Percentiles rank a stretch among this genome's conserved stretches.
These are phyloP conservation scores for Sebastes flavidus DNA, from an alignment of 2,797 vertebrate genomes.

Conservation along the genomic window DNA sequence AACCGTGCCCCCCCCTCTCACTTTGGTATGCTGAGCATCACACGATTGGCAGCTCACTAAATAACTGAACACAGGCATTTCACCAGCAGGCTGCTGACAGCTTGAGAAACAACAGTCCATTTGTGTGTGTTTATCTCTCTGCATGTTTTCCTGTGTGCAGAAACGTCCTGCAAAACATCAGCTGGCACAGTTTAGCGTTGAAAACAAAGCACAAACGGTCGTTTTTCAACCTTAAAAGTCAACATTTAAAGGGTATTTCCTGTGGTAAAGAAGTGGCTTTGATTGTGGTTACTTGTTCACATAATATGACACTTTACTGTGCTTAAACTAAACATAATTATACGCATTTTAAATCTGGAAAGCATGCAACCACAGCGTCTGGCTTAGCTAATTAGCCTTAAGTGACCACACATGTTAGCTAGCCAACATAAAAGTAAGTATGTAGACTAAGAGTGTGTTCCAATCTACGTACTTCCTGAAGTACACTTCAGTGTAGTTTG, in stretches of 20 bases:
- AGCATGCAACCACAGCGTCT: not conserved
- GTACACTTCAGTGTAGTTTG: no score
- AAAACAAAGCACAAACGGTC: not conserved
- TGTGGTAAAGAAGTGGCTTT: not conserved
- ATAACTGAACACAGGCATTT: constrained; percentile 36
- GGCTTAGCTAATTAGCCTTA: not conserved
- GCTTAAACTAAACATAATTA: not conserved
- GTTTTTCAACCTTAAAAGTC: not conserved
- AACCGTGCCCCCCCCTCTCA: constrained; percentile 13
- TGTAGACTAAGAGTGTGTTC: no score
- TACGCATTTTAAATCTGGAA: not conserved
- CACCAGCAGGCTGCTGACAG: constrained; percentile 52
- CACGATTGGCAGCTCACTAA: constrained; percentile 32
- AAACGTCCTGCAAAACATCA: not conserved
- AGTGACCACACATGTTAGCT: not conserved
- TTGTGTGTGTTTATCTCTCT: constrained; percentile 9
- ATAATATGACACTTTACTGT: not conserved
- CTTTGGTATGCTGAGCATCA: constrained; percentile 49
- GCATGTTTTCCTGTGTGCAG: constrained; percentile 22
- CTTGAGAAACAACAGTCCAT: constrained; percentile 55
- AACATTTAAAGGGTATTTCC: not conserved
- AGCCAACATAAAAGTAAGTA: not conserved
- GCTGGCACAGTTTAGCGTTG: not conserved
- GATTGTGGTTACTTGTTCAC: not conserved
- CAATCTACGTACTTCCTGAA: no score